A percentile compares a stretch with the other conserved stretches of the same genome.
Conservation (phyloP, 30 jellyfish, hydroid and myxozoan genomes). For the Catostylus mosaicus region DNA sequence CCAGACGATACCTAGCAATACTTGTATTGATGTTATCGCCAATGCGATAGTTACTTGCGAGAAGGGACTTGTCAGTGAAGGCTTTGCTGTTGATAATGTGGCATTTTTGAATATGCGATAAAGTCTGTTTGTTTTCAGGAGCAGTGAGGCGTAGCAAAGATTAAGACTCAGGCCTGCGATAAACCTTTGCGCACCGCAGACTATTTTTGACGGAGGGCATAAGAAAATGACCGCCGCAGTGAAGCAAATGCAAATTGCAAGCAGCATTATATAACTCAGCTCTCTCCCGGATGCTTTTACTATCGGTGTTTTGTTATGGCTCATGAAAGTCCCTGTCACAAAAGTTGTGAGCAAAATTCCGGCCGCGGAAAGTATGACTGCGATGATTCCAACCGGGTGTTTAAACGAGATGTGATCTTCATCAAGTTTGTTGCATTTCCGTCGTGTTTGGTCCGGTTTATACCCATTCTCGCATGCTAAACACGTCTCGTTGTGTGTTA, state of each 20-base stretch:
- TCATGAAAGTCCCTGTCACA: constrained; percentile 28
- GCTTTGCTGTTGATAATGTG: constrained; percentile 73
- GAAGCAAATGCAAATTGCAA: constrained; percentile 60
- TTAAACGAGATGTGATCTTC: constrained; percentile 19
- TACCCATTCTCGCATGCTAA: constrained; percentile 30
- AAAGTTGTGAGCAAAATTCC: constrained; percentile 53
- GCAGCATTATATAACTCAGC: constrained; percentile 66
- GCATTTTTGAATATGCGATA: constrained; percentile 88
- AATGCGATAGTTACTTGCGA: constrained; percentile 69
- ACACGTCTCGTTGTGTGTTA: constrained; percentile 54
- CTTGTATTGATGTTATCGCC: constrained; percentile 79
- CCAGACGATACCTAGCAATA: constrained; percentile 89
- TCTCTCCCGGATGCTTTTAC: constrained; percentile 81
- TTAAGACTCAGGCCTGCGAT: constrained; percentile 90
- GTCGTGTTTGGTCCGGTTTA: constrained; percentile 50
- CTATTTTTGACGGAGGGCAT: constrained; percentile 45
- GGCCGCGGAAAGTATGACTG: constrained; percentile 34
- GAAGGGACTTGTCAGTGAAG: constrained; percentile 82
- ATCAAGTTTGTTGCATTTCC: constrained; percentile 33
- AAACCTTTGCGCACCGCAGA: constrained; percentile 75
- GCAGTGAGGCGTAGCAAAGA: constrained; percentile 88
- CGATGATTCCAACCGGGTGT: constrained; percentile 49
- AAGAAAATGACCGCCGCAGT: constrained; percentile 62
- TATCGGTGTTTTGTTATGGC: constrained; percentile 36
- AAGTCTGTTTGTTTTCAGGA: constrained; percentile 85